Percentiles rank a stretch among this genome's conserved stretches.
These are phyloP conservation scores for Cybosia mesomella DNA, from an alignment of 2,888 invertebrate genomes.

Conservation along the genomic window DNA sequence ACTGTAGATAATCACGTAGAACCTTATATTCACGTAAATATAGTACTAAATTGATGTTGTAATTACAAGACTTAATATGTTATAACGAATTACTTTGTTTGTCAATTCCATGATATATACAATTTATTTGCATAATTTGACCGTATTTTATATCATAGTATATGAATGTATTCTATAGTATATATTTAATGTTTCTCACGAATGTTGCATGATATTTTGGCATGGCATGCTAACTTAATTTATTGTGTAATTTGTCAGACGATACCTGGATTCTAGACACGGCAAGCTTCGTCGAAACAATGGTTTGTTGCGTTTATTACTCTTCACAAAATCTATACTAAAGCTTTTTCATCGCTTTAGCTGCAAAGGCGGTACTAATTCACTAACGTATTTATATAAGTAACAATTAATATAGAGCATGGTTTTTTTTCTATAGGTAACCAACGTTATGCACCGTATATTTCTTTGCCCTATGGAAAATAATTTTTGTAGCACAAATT, in stretches of 20 bases:
- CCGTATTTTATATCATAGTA: constrained; percentile 43
- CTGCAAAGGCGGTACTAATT: constrained; percentile 56
- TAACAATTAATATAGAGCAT: constrained; percentile 50
- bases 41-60: constrained; percentile 48
- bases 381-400: constrained; percentile 56
- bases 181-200: constrained; percentile 60
- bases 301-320: constrained; percentile 82
- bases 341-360: constrained; percentile 63
- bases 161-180: constrained; percentile 51
- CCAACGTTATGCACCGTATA: constrained; percentile 19
- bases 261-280: constrained; percentile 85
- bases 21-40: constrained; percentile 44
- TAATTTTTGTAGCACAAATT: background rate
- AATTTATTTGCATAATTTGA: constrained; percentile 45
- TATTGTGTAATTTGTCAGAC: constrained; percentile 85
- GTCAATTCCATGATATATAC: constrained; percentile 37
- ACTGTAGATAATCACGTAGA: constrained; percentile 56
- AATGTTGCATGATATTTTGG: constrained; percentile 80
- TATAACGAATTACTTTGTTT: constrained; percentile 22
- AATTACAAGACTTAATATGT: constrained; percentile 19
- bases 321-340: constrained; percentile 57
- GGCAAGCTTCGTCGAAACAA: constrained; percentile 79
- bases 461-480: background rate
- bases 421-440: constrained; percentile 35
- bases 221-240: constrained; percentile 85